A percentile compares a stretch with the other conserved stretches of the same genome.
Evolutionary conservation across 2,888 invertebrate genomes (phyloP).

Genomic region (Maniola hyperantus): DNA sequence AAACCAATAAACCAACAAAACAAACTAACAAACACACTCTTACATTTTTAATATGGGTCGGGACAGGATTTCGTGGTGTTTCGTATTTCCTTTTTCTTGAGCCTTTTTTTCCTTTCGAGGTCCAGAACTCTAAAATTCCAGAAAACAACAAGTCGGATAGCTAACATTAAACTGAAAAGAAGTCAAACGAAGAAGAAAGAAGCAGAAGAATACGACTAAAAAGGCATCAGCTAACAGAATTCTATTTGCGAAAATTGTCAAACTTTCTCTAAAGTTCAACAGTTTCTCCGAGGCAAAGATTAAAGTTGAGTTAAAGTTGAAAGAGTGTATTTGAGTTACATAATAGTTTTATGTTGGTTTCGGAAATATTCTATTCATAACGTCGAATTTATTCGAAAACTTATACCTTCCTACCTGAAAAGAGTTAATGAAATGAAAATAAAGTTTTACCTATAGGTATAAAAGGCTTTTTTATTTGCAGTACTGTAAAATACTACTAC

Average conservation of each 20-base stretch:
- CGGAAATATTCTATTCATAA: neutral
- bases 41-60: too few species aligned
- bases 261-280: constrained; percentile 4
- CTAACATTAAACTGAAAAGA: neutral
- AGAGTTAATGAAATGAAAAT: neutral
- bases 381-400: neutral
- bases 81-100: too few species aligned
- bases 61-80: too few species aligned
- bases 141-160: neutral
- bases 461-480: neutral
- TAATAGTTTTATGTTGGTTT: constrained; percentile 12
- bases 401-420: neutral
- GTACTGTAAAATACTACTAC: neutral
- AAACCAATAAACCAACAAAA: too few species aligned
- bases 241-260: constrained; percentile 1
- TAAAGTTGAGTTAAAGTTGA: constrained; percentile 13
- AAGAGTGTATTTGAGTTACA: constrained; percentile 13
- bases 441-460: neutral
- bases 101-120: too few species aligned
- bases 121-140: too few species aligned
- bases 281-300: constrained; percentile 2
- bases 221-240: neutral
- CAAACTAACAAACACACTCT: too few species aligned
- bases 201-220: constrained; percentile 9
- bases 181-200: neutral